Evolutionary conservation across 2,888 invertebrate genomes (phyloP).

Genomic region (Neelides folsomi): DNA sequence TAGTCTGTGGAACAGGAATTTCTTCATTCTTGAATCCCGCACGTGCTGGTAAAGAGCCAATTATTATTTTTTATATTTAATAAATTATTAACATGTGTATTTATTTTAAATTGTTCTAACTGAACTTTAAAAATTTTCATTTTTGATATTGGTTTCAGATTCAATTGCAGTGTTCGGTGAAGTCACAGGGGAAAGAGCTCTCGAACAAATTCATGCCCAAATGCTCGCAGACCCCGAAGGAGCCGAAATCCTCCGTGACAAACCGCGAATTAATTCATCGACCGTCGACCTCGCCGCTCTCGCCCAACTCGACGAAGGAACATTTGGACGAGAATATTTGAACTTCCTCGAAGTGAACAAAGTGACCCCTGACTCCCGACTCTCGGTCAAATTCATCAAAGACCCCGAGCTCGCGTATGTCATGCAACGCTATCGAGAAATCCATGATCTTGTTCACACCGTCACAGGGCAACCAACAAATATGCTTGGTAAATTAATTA

Average conservation of each 20-base stretch:
- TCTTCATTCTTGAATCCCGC: constrained; percentile 68
- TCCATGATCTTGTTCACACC: constrained; percentile 89
- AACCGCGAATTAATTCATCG: constrained; percentile 72
- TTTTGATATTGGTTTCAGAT: constrained; percentile 43
- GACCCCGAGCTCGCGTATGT: constrained; percentile 84
- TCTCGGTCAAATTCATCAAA: constrained; percentile 79
- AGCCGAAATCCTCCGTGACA: constrained; percentile 52
- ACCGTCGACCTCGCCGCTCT: constrained; percentile 64
- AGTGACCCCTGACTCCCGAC: constrained; percentile 83
- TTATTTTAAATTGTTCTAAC: neutral
- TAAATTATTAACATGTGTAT: neutral
- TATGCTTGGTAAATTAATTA: constrained; percentile 61
- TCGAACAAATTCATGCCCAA: constrained; percentile 54
- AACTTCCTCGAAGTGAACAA: constrained; percentile 70
- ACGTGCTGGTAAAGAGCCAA: constrained; percentile 43
- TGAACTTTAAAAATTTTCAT: neutral
- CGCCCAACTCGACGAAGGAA: constrained; percentile 57
- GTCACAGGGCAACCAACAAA: constrained; percentile 84
- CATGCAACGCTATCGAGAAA: constrained; percentile 93
- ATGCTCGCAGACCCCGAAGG: constrained; percentile 73
- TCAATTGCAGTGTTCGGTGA: constrained; percentile 93
- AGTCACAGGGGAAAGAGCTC: constrained; percentile 61
- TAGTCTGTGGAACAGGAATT: constrained; percentile 76
- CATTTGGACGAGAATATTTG: constrained; percentile 73
- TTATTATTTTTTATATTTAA: constrained; percentile 1